These are phyloP conservation scores for Acrocera orbiculus DNA, from an alignment of 2,888 invertebrate species.

Conservation along the genomic window DNA sequence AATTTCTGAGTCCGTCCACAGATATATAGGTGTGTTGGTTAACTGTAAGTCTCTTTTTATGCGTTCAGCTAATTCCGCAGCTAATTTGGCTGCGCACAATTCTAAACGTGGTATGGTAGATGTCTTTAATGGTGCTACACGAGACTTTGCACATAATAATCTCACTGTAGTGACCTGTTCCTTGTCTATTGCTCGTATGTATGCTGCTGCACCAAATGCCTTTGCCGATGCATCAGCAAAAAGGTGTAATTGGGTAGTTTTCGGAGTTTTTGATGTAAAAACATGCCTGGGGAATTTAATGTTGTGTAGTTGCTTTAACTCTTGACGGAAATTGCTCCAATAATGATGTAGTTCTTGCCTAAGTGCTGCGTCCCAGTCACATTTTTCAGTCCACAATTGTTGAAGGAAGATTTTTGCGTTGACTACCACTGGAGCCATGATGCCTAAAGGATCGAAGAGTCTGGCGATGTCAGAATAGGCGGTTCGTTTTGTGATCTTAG, in stretches of 20 bases:
- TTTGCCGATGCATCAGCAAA: slow-evolving; percentile 5
- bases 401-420: slow-evolving; percentile 1
- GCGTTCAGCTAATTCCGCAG: background rate
- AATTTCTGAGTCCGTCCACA: too few relatives aligned
- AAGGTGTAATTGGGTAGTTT: background rate
- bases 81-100: slow-evolving; percentile 10
- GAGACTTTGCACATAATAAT: slow-evolving; percentile 8
- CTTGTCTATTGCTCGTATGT: slow-evolving; percentile 1
- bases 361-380: background rate
- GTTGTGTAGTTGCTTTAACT: too few relatives aligned
- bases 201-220: slow-evolving; percentile 3
- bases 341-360: background rate
- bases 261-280: too few relatives aligned
- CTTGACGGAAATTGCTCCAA: too few relatives aligned
- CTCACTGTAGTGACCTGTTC: slow-evolving; percentile 6
- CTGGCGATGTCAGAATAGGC: background rate
- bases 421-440: background rate
- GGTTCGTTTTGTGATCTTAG: background rate
- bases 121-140: slow-evolving; percentile 11
- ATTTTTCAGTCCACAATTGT: background rate
- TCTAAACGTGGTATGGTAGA: slow-evolving; percentile 14
- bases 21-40: background rate
- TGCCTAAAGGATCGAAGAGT: background rate
- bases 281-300: too few relatives aligned
- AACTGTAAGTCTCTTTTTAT: background rate